A percentile compares a stretch with the other conserved stretches of the same genome.
Conservation (phyloP, 35 echinoderm and acorn worm species). For the Ptychodera flava region DNA sequence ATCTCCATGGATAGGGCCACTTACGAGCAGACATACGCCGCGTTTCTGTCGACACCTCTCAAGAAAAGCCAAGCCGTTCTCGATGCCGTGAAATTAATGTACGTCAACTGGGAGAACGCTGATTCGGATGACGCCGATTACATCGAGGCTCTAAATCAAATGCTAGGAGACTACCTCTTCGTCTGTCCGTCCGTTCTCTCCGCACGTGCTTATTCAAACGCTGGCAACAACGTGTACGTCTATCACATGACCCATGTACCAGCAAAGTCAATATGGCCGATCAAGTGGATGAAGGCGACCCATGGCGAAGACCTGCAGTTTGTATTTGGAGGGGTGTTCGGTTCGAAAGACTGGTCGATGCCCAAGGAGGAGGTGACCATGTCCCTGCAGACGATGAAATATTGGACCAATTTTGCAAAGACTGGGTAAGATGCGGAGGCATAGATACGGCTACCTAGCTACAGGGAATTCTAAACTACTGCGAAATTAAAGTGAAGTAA, state of each 20-base stretch:
- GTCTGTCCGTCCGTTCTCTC: neutral
- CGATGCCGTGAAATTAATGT: neutral
- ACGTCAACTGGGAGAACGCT: neutral
- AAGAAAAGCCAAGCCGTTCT: neutral
- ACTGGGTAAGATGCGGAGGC: slow-evolving; percentile 38
- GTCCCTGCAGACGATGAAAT: slow-evolving; percentile 58
- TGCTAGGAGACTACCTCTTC: neutral
- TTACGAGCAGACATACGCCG: too few species aligned
- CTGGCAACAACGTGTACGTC: neutral
- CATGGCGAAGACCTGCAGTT: slow-evolving; percentile 69
- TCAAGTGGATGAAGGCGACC: slow-evolving; percentile 50
- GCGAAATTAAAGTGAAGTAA: too few species aligned
- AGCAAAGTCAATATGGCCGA: neutral
- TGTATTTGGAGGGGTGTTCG: slow-evolving; percentile 58
- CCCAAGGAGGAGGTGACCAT: slow-evolving; percentile 44
- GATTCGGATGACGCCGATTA: neutral
- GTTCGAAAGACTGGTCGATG: slow-evolving; percentile 4
- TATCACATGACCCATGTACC: slow-evolving; percentile 8
- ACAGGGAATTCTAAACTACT: too few species aligned
- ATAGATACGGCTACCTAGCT: too few species aligned
- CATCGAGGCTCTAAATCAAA: neutral
- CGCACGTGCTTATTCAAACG: neutral
- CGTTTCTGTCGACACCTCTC: slow-evolving; percentile 4
- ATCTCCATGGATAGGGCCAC: too few species aligned
- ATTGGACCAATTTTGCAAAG: slow-evolving; percentile 86